Evolutionary conservation across 2,797 vertebrate genomes (phyloP).

Genomic region (Urosaurus nigricauda): DNA sequence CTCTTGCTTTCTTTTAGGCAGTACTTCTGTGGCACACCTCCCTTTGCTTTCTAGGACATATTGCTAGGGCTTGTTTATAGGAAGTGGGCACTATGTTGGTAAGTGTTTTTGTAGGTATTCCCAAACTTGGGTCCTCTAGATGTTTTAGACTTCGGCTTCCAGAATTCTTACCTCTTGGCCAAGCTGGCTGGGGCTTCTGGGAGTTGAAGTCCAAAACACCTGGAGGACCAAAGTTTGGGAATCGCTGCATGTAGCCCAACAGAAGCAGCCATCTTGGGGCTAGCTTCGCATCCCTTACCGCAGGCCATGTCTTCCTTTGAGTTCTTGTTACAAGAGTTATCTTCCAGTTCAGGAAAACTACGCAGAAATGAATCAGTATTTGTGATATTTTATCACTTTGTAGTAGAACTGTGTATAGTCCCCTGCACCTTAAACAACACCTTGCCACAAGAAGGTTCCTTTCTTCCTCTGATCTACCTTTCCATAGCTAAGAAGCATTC

Average conservation of each 20-base stretch:
- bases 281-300: neutral
- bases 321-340: neutral
- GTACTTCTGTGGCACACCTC: neutral
- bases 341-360: neutral
- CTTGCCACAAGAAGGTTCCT: neutral
- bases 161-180: too few species aligned
- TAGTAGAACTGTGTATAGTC: neutral
- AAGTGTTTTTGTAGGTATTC: slow-evolving; percentile 9
- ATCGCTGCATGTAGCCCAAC: slow-evolving; percentile 10
- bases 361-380: too few species aligned
- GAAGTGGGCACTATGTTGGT: slow-evolving; percentile 26
- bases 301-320: slow-evolving; percentile 42
- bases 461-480: neutral
- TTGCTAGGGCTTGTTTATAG: slow-evolving; percentile 18
- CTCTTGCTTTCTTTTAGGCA: neutral
- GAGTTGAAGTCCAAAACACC: too few species aligned
- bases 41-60: neutral
- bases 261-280: neutral
- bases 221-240: too few species aligned
- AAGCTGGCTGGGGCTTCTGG: too few species aligned
- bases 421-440: neutral
- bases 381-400: neutral
- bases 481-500: neutral
- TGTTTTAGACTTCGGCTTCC: too few species aligned
- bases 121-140: too few species aligned